Evolutionary conservation across 2,113 vertebrate species (phyloP).

Genomic region (Columbina picui): DNA sequence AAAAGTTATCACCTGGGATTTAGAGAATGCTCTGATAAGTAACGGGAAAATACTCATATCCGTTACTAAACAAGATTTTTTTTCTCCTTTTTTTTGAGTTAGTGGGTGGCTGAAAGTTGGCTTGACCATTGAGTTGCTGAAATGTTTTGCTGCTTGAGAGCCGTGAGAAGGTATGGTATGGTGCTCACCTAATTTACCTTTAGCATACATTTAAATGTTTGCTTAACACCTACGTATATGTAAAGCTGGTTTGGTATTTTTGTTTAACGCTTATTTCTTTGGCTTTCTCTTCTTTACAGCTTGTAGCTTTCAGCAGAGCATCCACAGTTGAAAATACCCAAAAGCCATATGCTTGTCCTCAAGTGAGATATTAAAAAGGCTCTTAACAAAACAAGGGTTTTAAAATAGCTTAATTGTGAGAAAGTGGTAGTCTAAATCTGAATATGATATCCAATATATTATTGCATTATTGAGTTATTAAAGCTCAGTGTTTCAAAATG

Average conservation of each 20-base stretch:
- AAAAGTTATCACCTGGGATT: background rate
- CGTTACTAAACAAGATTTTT: background rate
- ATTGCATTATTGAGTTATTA: background rate
- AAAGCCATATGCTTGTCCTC: background rate
- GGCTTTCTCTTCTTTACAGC: background rate
- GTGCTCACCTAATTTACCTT: background rate
- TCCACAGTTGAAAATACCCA: background rate
- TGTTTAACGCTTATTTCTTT: background rate
- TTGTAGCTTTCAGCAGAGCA: background rate
- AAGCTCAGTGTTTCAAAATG: background rate
- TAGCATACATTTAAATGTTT: background rate
- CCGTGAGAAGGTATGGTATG: conserved; percentile 72
- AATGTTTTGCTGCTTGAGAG: conserved; percentile 76
- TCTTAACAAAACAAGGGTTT: background rate
- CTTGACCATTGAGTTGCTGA: conserved; percentile 39
- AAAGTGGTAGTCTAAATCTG: background rate
- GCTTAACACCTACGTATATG: background rate
- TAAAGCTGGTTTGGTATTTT: background rate
- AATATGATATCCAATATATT: background rate
- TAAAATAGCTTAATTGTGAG: background rate
- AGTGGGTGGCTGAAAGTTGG: conserved; percentile 56
- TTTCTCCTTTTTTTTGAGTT: conserved; percentile 8
- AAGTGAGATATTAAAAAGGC: background rate
- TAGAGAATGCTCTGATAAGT: background rate
- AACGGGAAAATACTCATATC: background rate